phyloP scores from a whole-genome alignment of 2,113 vertebrate species.

The Acanthochromis polyacanthus region DNA sequence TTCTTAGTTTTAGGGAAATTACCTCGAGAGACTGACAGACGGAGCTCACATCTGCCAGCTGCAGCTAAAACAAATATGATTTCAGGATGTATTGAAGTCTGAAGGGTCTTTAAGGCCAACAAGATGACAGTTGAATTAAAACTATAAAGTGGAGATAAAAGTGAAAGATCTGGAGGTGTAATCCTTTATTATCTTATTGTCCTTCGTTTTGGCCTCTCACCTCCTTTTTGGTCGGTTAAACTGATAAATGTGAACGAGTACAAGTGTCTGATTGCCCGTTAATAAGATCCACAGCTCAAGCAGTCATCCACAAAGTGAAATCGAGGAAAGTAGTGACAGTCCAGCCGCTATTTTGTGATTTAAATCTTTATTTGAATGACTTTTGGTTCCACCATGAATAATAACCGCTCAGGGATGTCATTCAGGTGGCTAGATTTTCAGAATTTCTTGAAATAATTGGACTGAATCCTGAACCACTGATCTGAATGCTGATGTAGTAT shows the following conservation, averaged over 20 bases:
- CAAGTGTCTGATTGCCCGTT: background rate
- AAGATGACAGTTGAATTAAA: background rate
- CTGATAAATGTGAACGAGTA: background rate
- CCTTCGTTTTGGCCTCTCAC: background rate
- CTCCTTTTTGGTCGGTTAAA: background rate
- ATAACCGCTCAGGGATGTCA: too few species aligned
- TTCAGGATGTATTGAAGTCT: background rate
- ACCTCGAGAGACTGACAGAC: conserved; percentile 36
- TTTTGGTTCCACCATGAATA: too few species aligned
- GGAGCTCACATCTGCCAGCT: conserved; percentile 34
- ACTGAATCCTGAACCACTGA: too few species aligned
- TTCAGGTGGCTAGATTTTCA: too few species aligned
- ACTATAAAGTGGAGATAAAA: too few species aligned
- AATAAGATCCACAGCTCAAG: background rate
- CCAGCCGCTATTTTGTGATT: background rate
- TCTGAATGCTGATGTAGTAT: too few species aligned
- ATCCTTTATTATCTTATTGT: background rate
- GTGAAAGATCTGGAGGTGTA: background rate
- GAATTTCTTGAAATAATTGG: too few species aligned
- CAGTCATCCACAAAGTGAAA: background rate
- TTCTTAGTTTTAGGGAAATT: conserved; percentile 60
- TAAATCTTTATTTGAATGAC: background rate
- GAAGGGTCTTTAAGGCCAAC: background rate
- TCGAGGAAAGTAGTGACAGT: background rate
- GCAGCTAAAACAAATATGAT: conserved; percentile 6